Evolutionary conservation across 1,140 invertebrate species (phyloP).

Genomic region (Planococcus citri): DNA sequence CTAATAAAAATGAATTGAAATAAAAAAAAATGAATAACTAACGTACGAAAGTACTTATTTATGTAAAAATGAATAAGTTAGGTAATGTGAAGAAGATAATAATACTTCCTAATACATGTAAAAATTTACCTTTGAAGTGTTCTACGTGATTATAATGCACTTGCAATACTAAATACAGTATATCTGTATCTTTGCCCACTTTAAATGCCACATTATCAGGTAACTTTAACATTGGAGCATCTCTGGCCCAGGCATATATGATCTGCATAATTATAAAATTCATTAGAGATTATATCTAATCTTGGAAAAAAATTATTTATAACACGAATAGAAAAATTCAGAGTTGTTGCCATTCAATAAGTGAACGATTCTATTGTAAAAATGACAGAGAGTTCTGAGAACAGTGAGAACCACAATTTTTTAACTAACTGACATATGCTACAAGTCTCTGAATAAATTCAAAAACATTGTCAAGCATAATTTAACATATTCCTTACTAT

Average conservation of each 20-base stretch:
- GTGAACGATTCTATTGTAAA: no score
- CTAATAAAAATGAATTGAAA: no score
- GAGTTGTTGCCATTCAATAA: not conserved
- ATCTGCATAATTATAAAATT: constrained; percentile 43
- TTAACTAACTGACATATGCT: no score
- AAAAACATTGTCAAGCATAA: no score
- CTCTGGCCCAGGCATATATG: constrained; percentile 92
- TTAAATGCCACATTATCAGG: constrained; percentile 76
- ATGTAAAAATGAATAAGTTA: no score
- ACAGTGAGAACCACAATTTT: no score
- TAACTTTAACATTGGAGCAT: constrained; percentile 73
- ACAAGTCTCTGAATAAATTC: no score
- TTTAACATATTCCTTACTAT: constrained; percentile 40
- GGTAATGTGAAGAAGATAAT: no score
- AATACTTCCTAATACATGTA: no score
- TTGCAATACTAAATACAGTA: constrained; percentile 76
- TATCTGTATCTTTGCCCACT: constrained; percentile 54
- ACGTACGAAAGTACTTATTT: no score
- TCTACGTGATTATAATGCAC: constrained; percentile 61
- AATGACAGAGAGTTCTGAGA: no score
- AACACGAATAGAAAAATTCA: not conserved
- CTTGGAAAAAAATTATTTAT: not conserved
- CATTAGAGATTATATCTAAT: not conserved
- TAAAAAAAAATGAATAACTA: no score
- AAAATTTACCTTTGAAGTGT: constrained; percentile 8